Conservation (phyloP, 1,140 invertebrate species). For the Gryon sp. region DNA sequence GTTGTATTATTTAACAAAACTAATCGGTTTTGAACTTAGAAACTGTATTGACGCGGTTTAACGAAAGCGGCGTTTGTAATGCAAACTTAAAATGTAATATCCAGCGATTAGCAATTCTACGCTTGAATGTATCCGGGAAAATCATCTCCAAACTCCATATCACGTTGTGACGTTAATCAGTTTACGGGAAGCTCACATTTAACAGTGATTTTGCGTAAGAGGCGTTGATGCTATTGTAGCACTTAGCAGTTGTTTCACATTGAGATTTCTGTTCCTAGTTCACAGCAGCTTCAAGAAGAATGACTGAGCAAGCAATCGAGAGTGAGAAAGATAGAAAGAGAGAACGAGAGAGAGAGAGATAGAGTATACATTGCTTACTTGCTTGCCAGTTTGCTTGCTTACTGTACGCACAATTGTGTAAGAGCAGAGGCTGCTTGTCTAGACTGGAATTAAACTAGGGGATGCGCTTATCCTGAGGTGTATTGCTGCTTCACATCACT, state of each 20-base stretch:
- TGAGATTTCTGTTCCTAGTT: slow-evolving; percentile 40
- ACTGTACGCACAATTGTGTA: slow-evolving; percentile 64
- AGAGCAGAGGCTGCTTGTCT: slow-evolving; percentile 65
- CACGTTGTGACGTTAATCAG: slow-evolving; percentile 65
- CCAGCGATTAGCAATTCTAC: slow-evolving; percentile 29
- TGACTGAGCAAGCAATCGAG: too few species aligned
- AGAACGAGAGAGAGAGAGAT: slow-evolving; percentile 17
- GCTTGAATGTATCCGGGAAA: slow-evolving; percentile 37
- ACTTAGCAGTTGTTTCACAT: slow-evolving; percentile 72
- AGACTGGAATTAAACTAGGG: slow-evolving; percentile 61
- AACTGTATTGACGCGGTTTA: too few species aligned
- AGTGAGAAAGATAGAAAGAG: slow-evolving; percentile 11
- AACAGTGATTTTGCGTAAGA: slow-evolving; percentile 73
- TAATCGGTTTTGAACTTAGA: too few species aligned
- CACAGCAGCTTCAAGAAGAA: slow-evolving; percentile 51
- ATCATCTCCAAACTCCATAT: slow-evolving; percentile 52
- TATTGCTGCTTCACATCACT: slow-evolving; percentile 56
- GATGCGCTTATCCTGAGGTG: slow-evolving; percentile 64
- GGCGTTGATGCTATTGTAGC: slow-evolving; percentile 72
- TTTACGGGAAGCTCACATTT: slow-evolving; percentile 64
- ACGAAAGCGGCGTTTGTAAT: not conserved
- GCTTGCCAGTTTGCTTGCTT: slow-evolving; percentile 64
- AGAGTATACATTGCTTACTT: slow-evolving; percentile 58
- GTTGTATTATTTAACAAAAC: too few species aligned
- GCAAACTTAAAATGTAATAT: slow-evolving; percentile 20